Conservation (phyloP, 2,888 invertebrate species). For the Tinea trinotella region DNA sequence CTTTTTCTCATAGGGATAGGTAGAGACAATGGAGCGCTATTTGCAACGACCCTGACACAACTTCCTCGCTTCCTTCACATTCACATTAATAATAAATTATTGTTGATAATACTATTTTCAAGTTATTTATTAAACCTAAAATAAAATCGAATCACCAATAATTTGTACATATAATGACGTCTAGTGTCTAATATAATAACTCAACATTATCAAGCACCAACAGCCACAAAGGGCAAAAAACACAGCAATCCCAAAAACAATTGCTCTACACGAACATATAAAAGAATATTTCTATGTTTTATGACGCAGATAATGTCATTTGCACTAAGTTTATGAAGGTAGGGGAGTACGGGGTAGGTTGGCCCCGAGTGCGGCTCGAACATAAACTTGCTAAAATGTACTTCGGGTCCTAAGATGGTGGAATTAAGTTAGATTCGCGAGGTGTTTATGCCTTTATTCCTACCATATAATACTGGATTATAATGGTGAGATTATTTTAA, state of each 20-base stretch:
- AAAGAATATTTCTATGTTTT: conserved; percentile 14
- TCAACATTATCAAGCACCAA: conserved; percentile 8
- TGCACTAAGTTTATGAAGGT: conserved; percentile 18
- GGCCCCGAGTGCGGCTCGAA: neutral
- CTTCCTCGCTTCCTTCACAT: no score
- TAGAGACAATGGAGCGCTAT: no score
- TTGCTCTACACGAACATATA: conserved; percentile 11
- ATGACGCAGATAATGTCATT: conserved; percentile 18
- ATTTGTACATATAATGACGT: neutral
- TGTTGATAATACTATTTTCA: no score
- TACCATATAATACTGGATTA: neutral
- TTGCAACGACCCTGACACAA: no score
- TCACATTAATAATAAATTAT: no score
- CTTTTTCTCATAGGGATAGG: no score
- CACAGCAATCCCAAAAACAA: conserved; percentile 8
- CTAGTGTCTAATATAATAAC: neutral
- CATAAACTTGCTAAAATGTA: conserved; percentile 6
- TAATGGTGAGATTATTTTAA: neutral
- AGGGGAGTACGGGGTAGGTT: neutral
- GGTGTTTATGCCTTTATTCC: neutral
- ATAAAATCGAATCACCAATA: neutral
- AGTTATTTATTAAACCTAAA: neutral
- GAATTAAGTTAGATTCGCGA: conserved; percentile 6
- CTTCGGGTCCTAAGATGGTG: neutral
- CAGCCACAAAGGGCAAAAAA: neutral